These are phyloP conservation scores for Ips typographus DNA, from an alignment of 1,140 invertebrate species.

Conservation along the genomic window DNA sequence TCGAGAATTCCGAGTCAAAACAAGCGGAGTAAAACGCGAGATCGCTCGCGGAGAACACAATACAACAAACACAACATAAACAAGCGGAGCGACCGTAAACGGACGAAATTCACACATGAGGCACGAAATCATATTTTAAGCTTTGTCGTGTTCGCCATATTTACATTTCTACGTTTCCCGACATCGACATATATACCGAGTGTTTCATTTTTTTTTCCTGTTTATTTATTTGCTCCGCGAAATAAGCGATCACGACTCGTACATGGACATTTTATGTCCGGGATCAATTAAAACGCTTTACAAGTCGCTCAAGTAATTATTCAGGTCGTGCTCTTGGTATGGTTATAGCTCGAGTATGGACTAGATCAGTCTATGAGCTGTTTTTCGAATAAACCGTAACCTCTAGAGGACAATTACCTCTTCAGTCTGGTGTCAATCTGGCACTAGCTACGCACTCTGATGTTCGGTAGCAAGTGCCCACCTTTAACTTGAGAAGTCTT, in stretches of 20 bases:
- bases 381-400: no score
- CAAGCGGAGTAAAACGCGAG: conserved; percentile 28
- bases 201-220: conserved; percentile 10
- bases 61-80: conserved; percentile 48
- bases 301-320: no score
- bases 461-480: no score
- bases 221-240: background rate
- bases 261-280: conserved; percentile 1
- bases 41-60: conserved; percentile 40
- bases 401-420: no score
- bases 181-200: conserved; percentile 1
- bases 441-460: no score
- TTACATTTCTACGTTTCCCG: conserved; percentile 38
- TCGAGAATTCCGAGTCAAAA: conserved; percentile 28
- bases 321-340: no score
- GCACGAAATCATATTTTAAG: conserved; percentile 48
- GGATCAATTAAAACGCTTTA: background rate
- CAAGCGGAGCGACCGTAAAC: conserved; percentile 44
- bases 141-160: conserved; percentile 40
- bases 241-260: background rate
- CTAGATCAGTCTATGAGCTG: no score
- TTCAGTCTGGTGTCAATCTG: no score
- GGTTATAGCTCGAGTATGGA: no score
- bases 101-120: conserved; percentile 49
- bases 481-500: no score